Evolutionary conservation across 2,113 vertebrate species (phyloP).

Genomic region (Peromyscus leucopus): DNA sequence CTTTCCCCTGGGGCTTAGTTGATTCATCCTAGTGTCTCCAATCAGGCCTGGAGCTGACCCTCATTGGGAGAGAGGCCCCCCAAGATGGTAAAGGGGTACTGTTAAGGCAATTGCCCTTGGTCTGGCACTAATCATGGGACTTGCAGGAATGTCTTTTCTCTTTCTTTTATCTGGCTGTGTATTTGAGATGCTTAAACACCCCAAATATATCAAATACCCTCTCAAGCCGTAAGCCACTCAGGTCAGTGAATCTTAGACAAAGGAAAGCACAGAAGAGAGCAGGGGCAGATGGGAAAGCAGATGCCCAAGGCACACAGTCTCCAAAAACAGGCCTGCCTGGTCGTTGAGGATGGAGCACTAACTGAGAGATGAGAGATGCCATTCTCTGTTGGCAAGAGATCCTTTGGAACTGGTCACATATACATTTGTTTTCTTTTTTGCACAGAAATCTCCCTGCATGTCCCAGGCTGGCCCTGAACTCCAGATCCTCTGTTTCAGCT

Average conservation of each 20-base stretch:
- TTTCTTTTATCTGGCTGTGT: background rate
- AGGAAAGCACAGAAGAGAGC: background rate
- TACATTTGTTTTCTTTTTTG: background rate
- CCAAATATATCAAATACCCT: background rate
- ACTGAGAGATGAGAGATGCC: background rate
- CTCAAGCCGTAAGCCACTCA: constrained; percentile 24
- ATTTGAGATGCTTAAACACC: constrained; percentile 55
- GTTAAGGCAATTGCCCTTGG: background rate
- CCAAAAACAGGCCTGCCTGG: background rate
- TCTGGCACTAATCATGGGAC: background rate
- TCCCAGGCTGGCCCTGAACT: background rate
- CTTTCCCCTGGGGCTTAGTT: background rate
- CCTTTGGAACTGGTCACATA: background rate
- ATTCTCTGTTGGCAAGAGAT: background rate
- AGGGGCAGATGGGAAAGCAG: fast-evolving
- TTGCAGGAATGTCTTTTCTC: background rate
- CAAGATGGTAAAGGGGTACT: background rate
- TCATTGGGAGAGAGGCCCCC: background rate
- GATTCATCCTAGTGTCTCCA: constrained; percentile 15
- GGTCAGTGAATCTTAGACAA: constrained; percentile 44
- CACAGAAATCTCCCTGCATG: background rate
- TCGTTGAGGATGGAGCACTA: background rate
- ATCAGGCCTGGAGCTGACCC: background rate
- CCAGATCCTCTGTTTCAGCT: background rate
- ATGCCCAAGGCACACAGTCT: background rate